A percentile compares a stretch with the other conserved stretches of the same genome.
These are phyloP conservation scores for human (Homo sapiens) DNA, from an alignment of 2,113 vertebrate genomes.

Conservation along the genomic window GRCh38 chr1:113945501-113946000, in stretches of 20 bases:
- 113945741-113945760: constrained; percentile 30
- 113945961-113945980: neutral
- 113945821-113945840: neutral
- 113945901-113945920: neutral
- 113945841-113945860: neutral
- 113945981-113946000: constrained; percentile 38
- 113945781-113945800: neutral
- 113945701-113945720: neutral
- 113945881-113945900: neutral
- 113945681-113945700: neutral
- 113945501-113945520: neutral
- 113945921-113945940: neutral
- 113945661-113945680: too few species aligned
- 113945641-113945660: neutral
- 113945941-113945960: neutral
- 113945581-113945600: neutral
- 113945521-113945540: neutral
- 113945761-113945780: constrained; percentile 22
- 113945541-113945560: neutral
- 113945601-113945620: neutral
- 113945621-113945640: neutral
- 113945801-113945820: constrained; percentile 29
- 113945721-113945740: neutral
- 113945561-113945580: neutral
- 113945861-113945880: constrained; percentile 37